These are phyloP conservation scores for Habroteleia sp. DNA, from an alignment of 2,888 invertebrate genomes.

Conservation along the genomic window DNA sequence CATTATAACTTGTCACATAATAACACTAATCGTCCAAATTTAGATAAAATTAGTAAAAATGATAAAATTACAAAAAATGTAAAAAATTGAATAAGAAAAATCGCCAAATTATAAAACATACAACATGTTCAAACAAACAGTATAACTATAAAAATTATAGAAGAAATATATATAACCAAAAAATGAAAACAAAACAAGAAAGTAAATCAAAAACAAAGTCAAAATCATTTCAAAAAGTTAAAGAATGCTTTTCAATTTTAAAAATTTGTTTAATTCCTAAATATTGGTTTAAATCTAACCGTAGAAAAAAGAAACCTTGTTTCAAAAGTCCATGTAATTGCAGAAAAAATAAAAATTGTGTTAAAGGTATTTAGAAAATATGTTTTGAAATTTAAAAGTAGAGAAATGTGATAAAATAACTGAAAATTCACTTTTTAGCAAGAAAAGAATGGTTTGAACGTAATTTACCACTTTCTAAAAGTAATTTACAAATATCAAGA, in stretches of 20 bases:
- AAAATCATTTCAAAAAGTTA: not conserved
- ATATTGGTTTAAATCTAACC: constrained; percentile 13
- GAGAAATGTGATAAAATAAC: too few relatives aligned
- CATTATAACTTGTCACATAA: not conserved
- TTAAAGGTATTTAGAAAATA: constrained; percentile 36
- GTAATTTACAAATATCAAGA: too few relatives aligned
- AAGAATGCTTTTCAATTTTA: constrained; percentile 9
- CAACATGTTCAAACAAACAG: too few relatives aligned
- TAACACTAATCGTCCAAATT: too few relatives aligned
- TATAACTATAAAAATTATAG: constrained; percentile 1
- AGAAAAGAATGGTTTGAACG: too few relatives aligned
- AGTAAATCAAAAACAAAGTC: constrained; percentile 9
- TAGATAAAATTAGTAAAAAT: too few relatives aligned
- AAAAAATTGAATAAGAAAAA: not conserved
- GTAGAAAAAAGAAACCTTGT: constrained; percentile 6
- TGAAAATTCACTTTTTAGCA: too few relatives aligned
- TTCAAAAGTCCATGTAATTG: constrained; percentile 14
- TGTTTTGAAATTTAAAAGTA: too few relatives aligned
- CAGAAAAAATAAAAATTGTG: constrained; percentile 10
- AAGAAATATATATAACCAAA: constrained; percentile 8
- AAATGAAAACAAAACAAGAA: not conserved
- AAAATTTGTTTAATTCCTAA: constrained; percentile 18
- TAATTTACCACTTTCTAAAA: too few relatives aligned
- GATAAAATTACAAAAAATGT: not conserved
- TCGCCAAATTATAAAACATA: too few relatives aligned